A percentile compares a stretch with the other conserved stretches of the same genome.
Evolutionary conservation across 2,113 vertebrate species (phyloP).

Genomic region (Coregonus clupeaformis): DNA sequence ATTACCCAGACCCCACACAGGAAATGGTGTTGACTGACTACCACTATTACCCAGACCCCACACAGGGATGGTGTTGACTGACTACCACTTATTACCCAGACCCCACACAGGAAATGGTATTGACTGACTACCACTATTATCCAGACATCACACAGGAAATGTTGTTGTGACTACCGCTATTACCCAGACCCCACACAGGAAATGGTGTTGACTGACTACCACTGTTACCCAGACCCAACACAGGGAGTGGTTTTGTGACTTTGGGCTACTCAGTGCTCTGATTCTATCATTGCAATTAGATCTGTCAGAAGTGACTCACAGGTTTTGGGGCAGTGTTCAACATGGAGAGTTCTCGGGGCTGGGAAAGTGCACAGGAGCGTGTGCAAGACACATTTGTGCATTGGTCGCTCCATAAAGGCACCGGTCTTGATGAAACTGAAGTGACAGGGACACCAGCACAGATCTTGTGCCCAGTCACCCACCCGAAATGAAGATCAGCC

Average conservation of each 20-base stretch:
- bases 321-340: constrained; percentile 12
- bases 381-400: background rate
- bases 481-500: background rate
- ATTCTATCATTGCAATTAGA: constrained; percentile 7
- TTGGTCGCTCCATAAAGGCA: constrained; percentile 16
- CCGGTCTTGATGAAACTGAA: background rate
- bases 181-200: no score
- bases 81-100: no score
- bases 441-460: constrained; percentile 1
- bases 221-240: no score
- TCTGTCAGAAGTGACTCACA: constrained; percentile 22
- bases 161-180: no score
- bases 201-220: no score
- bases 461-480: background rate
- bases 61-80: no score
- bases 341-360: background rate
- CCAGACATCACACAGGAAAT: no score
- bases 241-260: background rate
- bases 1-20: no score
- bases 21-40: no score
- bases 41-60: no score
- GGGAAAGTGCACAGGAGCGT: background rate
- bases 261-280: background rate
- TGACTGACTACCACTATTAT: background rate
- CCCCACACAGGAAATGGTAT: background rate